Evolutionary conservation across 2,797 vertebrate species (phyloP), one percentile per base, ranked within the genome.

Genomic region (Hemitrygon akajei): DNA sequence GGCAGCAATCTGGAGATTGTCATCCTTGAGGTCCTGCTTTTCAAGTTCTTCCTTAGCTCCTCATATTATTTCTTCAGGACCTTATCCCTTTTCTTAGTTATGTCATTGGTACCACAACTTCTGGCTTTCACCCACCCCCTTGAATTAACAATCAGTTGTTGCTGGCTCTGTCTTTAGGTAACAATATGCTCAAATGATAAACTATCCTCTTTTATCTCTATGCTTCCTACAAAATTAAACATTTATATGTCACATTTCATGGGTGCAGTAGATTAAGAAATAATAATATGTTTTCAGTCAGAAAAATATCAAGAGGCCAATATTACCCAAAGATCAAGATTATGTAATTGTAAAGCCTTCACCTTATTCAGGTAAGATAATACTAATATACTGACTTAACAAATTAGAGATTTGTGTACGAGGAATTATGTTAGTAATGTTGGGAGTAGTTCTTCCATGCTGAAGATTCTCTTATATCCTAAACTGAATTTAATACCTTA

Each of bases 221-320:
- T 58, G 56, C 81, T 56, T 56, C 80, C 20, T 34, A 66, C 6
- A n/a, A n/a, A 63, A 20, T 34, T n/a, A 63, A n/a, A 16, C 18
- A n/a, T 34, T 87, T 18, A 63, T 7, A 63, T 16, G 14, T 34
- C 27, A 12, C 58, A n/a, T 87, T 60, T 25, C 40, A 25, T 34
- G 14, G 25, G 25, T 71, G 60, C 34, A 37, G 37, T 91, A 20
- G 37, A 12, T 91, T 12, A 75, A 87, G 9, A 86, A 73, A 25
- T 40, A 40, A 91, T 92, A 40, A 71, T 71, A 71, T 75, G 92
- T 73, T 92, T 91, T 75, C 89, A 92, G 89, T 73, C 10, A 5
- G 3, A 22, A 73, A 34, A 92, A 92, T 71, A 11, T 92, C 63
- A 71, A 92, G 89, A 40, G 40, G n/a, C 34, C 34, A 37, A 92